Percentiles rank a stretch among this genome's conserved stretches.
phyloP scores from a whole-genome alignment of 2,888 invertebrate species.

The Spodoptera littoralis region DNA sequence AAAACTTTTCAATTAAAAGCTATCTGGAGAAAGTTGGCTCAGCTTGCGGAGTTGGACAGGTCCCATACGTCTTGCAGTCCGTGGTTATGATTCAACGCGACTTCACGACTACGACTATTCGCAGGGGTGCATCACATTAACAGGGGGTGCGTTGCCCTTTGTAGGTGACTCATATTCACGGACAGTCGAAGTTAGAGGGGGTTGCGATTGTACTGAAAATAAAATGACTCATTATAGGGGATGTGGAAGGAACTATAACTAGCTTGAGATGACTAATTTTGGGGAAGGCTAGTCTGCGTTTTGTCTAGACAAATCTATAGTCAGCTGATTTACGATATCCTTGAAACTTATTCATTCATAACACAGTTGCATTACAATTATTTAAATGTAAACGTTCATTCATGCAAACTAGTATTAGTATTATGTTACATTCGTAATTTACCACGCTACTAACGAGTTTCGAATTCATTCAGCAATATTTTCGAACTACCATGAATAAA shows the following conservation, averaged over 20 bases:
- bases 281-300: conserved; percentile 7
- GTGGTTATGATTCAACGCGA: conserved; percentile 56
- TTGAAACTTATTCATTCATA: conserved; percentile 23
- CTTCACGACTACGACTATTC: conserved; percentile 48
- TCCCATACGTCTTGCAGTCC: conserved; percentile 52
- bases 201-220: conserved; percentile 12
- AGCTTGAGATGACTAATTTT: conserved; percentile 9
- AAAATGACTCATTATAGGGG: conserved; percentile 22
- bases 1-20: conserved; percentile 52
- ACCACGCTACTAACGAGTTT: conserved; percentile 2
- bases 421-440: conserved; percentile 19
- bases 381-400: conserved; percentile 23
- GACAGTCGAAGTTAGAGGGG: conserved; percentile 15
- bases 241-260: not conserved
- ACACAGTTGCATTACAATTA: conserved; percentile 17
- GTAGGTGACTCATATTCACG: conserved; percentile 60
- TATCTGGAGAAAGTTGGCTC: conserved; percentile 24
- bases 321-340: conserved; percentile 3
- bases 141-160: conserved; percentile 62
- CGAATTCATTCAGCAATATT: conserved; percentile 9
- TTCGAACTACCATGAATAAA: too few relatives aligned
- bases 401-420: conserved; percentile 8
- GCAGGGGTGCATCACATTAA: conserved; percentile 62
- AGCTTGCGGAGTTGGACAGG: conserved; percentile 36
- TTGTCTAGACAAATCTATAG: not conserved